Evolutionary conservation across 2,797 vertebrate genomes (phyloP), one percentile per base, ranked within the genome.

Genomic region (Phrynocephalus vlangalii): DNA sequence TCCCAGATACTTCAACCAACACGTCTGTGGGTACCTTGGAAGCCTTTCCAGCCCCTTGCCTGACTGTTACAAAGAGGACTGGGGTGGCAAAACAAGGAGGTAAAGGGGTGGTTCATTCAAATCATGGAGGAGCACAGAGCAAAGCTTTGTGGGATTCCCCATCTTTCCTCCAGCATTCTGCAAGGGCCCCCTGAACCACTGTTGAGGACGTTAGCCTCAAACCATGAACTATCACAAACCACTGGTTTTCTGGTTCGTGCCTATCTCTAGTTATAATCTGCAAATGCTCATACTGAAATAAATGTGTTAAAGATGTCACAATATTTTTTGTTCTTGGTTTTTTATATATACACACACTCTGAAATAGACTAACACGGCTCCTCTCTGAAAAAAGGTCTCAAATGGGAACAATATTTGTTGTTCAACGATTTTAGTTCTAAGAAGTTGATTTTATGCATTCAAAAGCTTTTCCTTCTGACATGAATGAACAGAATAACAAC

Each of bases 401-500:
- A n/a, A 63, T 24, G 15, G 78, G 86, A 92, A 89, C 24, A 7
- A 73, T 92, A 93, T 92, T 92, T 86, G 70, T 72, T 88, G 60
- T 84, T 85, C 85, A 63, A 15, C 92, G 92, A 20, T 76, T 88
- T 92, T 88, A 67, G 67, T 80, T 92, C 60, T 90, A 67, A 85
- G 84, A 92, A 90, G 79, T 73, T 79, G 33, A 82, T 88, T 93
- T 93, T 76, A 44, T 73, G 85, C 73, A 85, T 85, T 72, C 72
- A 90, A 83, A 79, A 26, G 16, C 71, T 90, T 89, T 93, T 87
- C 52, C 85, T 83, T 92, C 75, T 72, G 79, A 88, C 89, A 92
- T 91, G 90, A 89, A 89, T 91, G 15, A 88, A 93, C 94, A 92
- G 75, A 93, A 90, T 93, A 95, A 87, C 89, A 95, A 89, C 10